phyloP scores from a whole-genome alignment of 2,797 vertebrate species.

The Lepilemur septentrionalis region DNA sequence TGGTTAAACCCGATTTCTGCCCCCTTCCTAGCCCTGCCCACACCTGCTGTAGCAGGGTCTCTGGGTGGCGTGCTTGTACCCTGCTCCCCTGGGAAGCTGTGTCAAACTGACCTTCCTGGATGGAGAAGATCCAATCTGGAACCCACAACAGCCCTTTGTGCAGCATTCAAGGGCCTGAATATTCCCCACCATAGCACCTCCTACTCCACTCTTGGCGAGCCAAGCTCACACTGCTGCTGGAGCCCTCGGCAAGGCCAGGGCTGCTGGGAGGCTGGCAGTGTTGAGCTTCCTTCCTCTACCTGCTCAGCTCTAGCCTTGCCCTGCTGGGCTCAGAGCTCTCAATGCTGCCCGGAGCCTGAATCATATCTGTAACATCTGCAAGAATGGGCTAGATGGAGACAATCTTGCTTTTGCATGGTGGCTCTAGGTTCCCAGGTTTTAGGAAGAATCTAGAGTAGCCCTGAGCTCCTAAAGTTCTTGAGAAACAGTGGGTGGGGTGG shows the following conservation, averaged over 20 bases:
- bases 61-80: background rate
- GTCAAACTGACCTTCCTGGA: background rate
- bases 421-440: background rate
- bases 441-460: background rate
- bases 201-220: background rate
- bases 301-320: background rate
- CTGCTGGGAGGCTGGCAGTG: background rate
- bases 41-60: background rate
- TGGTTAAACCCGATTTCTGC: background rate
- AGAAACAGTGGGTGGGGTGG: background rate
- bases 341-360: background rate
- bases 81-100: background rate
- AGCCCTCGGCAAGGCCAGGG: background rate
- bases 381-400: background rate
- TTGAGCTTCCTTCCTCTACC: background rate
- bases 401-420: background rate
- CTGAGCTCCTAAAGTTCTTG: background rate
- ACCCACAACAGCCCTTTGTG: background rate
- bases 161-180: background rate
- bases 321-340: background rate
- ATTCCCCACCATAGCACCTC: background rate
- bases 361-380: background rate
- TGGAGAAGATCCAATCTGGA: background rate
- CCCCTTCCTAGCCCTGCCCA: background rate
- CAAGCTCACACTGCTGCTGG: background rate